Percentiles rank a stretch among this genome's conserved stretches.
Evolutionary conservation across 2,797 vertebrate species (phyloP).

Genomic region (Enteromius trimaculatus): DNA sequence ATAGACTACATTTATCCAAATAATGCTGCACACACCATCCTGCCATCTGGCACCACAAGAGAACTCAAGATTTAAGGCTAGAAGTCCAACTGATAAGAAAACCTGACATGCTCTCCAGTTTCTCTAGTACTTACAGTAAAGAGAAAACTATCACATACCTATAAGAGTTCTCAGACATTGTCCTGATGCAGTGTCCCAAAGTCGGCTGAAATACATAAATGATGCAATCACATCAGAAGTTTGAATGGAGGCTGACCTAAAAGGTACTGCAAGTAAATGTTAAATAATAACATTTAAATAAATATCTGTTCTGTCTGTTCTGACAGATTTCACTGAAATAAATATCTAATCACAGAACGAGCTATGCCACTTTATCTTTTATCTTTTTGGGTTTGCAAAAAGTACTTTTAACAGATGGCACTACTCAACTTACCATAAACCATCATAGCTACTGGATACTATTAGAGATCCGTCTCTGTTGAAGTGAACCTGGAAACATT

Average conservation of each 20-base stretch:
- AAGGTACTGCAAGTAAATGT: neutral
- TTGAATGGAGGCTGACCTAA: neutral
- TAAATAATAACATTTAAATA: neutral
- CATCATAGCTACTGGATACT: conserved; percentile 96
- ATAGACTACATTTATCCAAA: conserved; percentile 13
- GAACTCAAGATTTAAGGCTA: neutral
- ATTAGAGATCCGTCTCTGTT: conserved; percentile 97
- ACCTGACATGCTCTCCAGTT: neutral
- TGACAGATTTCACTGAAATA: neutral
- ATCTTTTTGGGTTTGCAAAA: neutral
- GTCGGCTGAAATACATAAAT: conserved; percentile 79
- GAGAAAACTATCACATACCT: conserved; percentile 76
- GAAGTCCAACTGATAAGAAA: neutral
- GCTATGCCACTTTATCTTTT: neutral
- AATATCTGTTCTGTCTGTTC: neutral
- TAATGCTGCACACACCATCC: conserved; percentile 4
- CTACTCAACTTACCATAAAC: conserved; percentile 85
- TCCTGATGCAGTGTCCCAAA: conserved; percentile 96
- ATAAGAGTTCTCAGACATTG: conserved; percentile 98
- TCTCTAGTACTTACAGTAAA: neutral
- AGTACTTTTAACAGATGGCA: neutral
- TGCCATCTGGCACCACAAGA: neutral
- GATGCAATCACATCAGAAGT: neutral
- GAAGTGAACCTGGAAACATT: conserved; percentile 88
- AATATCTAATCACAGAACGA: neutral